Evolutionary conservation across 2,797 vertebrate genomes (phyloP), one percentile per base, ranked within the genome.

Genomic region (Intellagama lesueurii): DNA sequence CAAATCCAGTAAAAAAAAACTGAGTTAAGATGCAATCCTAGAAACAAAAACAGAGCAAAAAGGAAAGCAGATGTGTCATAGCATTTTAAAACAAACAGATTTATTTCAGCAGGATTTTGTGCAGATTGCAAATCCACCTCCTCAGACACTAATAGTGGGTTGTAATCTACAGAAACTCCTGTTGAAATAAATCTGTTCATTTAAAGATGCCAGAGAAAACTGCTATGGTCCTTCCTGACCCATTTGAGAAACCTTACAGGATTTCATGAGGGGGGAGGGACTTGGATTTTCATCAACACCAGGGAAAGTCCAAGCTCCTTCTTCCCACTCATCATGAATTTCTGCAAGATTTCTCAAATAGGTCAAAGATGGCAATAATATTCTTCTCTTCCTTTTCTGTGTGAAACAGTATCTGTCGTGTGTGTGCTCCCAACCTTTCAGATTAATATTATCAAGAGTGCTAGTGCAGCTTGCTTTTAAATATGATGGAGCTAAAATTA

Each of bases 401-500:
- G 73, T 28, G 84, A 82, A 75, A 16, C 68, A 49, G 52, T 88
- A 72, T 88, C 40, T 72, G 2, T 64, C 17, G 9, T 77, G 40
- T 35, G 16, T 76, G 24, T 3, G 66, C 64, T 85, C 70, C 11
- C 30, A n/a, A 83, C 68, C 9, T 89, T 90, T 79, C 47, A 77
- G 91, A 87, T 47, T n/a, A 75, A 28, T 44, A 30, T 60, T 70
- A 26, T 40, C 30, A 75, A 68, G 26, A 83, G 66, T 72, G 49
- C 69, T 81, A 40, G 14, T 78, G 81, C 47, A 35, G 75, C 32
- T 66, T 68, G 47, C 73, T 86, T 86, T 44, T 66, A 86, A 76
- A 85, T 26, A 73, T 60, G n/a, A 77, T 66, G 66, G 32, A 79
- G 56, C 47, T 19, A 26, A 49, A 92, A 66, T 32, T 82, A 81